Evolutionary conservation across 2,113 vertebrate species (phyloP), one percentile per base, ranked within the genome.

Genomic region (Eulemur rufifrons): DNA sequence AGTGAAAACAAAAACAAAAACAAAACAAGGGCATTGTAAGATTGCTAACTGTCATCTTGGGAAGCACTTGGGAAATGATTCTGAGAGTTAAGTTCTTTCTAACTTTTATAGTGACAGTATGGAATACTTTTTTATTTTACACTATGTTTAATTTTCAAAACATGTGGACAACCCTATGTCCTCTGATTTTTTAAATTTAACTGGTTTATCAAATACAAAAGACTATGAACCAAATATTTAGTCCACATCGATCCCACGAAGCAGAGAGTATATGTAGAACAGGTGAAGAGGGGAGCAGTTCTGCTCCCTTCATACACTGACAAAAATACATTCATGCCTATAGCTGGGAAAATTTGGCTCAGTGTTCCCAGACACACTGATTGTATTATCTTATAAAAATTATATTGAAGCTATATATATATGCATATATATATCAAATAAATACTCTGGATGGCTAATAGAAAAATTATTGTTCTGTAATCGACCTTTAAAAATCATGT

Each of bases 401-500:
- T 74, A 86, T 23, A 47, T 20, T 80, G 15, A 56, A 80, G 9
- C 39, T 21, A 5, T 50, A 56, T 45, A 56, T 45, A 80, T 34
- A 34, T 32, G 32, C 11, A 64, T 32, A 15, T 64, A 8, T 47
- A 27, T 66, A 0, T 94, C 25, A 7, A 71, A 66, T 77, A 27
- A 71, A 86, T 52, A 61, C 64, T 95, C 64, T 63, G 56, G 20
- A 7, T 54, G 5, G 5, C 12, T 63, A 77, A 90, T 91, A 96
- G 39, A 63, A 93, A 95, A 94, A 63, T 56, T 76, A 86, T 85
- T 88, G 25, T 59, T 87, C 39, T 71, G 47, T 88, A 88, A 96
- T 96, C 1, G n/a, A 87, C 61, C 88, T 98, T 98, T 97, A 91
- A 56, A 97, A 96, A 96, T 91, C 59, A 82, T 89, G 74, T 95